Evolutionary conservation across 1,140 invertebrate genomes (phyloP), one percentile per base, ranked within the genome.

Genomic region (Drosophila pachea): DNA sequence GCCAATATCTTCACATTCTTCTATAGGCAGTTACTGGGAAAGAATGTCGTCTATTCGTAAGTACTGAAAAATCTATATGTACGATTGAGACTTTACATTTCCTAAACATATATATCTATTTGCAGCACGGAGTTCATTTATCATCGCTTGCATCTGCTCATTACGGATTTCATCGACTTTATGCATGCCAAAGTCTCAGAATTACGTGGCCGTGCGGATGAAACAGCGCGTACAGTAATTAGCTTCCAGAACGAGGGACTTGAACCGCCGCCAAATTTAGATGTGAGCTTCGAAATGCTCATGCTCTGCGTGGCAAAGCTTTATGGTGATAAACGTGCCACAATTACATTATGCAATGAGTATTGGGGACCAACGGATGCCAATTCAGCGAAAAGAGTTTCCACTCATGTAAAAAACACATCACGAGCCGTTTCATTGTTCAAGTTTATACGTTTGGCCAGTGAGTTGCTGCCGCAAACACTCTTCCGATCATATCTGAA

Each of bases 161-260:
- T 99, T 47, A 97, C 96, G 0, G 97, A 99, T 89, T 98, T 99
- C 74, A 97, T 99, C 56, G 93, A 96, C 49, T 91, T 95, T 36
- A 97, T 98, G 96, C 97, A 97, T 36, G 91, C 97, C 35, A 98
- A 98, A 90, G 93, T 89, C 5, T 76, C 87, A 5, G 95, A 96
- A 86, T 89, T 97, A 47, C 90, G 95, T 45, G 94, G 94, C 74
- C 92, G 95, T 73, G 97, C 96, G 0, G 97, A 98, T 89, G 97
- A 99, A 90, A 93, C 94, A 0, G 95, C 96, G 14, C 92, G 96
- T 66, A 94, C 96, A 14, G 93, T 95, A 43, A 92, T 95, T 66
- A 93, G 94, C 60, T 97, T 97, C 90, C 91, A 92, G 5, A 92
- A 94, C 68, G 95, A 97, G 89, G 96, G 95, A 2, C 90, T 97